Evolutionary conservation across 1,140 invertebrate species (phyloP).

Genomic region (Drosophila littoralis): DNA sequence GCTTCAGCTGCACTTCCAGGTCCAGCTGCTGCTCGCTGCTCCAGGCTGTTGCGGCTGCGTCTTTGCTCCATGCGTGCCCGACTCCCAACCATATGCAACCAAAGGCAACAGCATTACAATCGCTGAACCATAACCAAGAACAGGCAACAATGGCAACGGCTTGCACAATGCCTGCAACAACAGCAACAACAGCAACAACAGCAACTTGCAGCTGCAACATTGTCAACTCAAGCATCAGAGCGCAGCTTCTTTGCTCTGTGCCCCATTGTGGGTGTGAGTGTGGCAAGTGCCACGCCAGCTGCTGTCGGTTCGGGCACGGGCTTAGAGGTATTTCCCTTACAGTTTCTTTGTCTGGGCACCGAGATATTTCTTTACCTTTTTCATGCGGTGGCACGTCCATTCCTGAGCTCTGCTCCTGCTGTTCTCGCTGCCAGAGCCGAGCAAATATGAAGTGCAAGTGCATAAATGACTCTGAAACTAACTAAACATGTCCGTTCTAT

Average conservation of each 20-base stretch:
- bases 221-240: constrained; percentile 33
- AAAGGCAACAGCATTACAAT: constrained; percentile 47
- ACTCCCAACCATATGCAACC: background rate
- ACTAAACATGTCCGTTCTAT: constrained; percentile 39
- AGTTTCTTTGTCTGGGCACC: constrained; percentile 4
- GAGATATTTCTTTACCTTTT: constrained; percentile 6
- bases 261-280: constrained; percentile 10
- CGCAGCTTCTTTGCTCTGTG: background rate
- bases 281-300: constrained; percentile 5
- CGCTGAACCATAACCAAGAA: constrained; percentile 59
- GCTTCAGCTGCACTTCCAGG: background rate
- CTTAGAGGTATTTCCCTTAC: background rate
- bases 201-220: constrained; percentile 33
- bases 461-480: constrained; percentile 42
- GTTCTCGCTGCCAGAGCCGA: constrained; percentile 50
- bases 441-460: constrained; percentile 56
- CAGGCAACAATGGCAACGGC: constrained; percentile 29
- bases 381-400: background rate
- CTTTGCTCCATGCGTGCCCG: background rate
- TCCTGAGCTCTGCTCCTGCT: background rate
- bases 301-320: constrained; percentile 21
- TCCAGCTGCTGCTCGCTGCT: constrained; percentile 3
- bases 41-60: constrained; percentile 18
- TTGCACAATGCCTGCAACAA: constrained; percentile 21
- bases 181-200: constrained; percentile 2